A percentile compares a stretch with the other conserved stretches of the same genome.
These are phyloP conservation scores for Hozukius guyotensis DNA, from an alignment of 2,797 vertebrate genomes.

Conservation along the genomic window DNA sequence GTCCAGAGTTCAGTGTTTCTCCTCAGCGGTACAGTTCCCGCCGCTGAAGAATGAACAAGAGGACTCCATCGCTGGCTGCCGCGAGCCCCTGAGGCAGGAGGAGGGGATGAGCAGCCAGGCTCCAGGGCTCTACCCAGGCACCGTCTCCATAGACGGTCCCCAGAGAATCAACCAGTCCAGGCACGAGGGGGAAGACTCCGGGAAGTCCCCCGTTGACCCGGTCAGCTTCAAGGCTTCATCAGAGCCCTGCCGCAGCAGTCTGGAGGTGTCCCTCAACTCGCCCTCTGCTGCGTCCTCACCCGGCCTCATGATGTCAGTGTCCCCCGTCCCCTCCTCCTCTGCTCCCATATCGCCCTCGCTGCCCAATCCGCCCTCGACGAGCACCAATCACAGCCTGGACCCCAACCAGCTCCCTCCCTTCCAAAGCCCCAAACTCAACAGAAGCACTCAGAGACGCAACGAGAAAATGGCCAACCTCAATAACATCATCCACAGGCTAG, in stretches of 20 bases:
- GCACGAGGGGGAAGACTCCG: constrained; percentile 79
- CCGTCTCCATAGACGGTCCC: constrained; percentile 69
- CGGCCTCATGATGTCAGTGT: constrained; percentile 91
- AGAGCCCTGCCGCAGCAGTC: constrained; percentile 90
- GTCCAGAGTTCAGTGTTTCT: constrained; percentile 72
- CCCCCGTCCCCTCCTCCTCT: constrained; percentile 91
- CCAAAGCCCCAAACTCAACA: constrained; percentile 87
- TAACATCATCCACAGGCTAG: constrained; percentile 98
- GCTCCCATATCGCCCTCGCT: constrained; percentile 92
- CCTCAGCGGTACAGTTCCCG: constrained; percentile 68
- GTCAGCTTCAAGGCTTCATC: constrained; percentile 91
- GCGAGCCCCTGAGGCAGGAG: constrained; percentile 73
- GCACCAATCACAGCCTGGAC: constrained; percentile 84
- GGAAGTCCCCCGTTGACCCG: constrained; percentile 84
- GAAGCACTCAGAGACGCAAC: constrained; percentile 93
- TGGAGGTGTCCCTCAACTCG: constrained; percentile 92
- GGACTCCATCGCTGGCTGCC: constrained; percentile 55
- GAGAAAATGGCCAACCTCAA: constrained; percentile 99
- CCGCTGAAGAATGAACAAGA: constrained; percentile 80
- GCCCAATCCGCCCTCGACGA: constrained; percentile 73
- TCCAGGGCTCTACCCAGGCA: constrained; percentile 59
- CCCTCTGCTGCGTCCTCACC: constrained; percentile 94
- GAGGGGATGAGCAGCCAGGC: constrained; percentile 64
- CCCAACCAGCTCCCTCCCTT: constrained; percentile 76
- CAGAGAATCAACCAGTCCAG: constrained; percentile 73